phyloP scores from a whole-genome alignment of 2,888 invertebrate species.

The Tenthredo notha region DNA sequence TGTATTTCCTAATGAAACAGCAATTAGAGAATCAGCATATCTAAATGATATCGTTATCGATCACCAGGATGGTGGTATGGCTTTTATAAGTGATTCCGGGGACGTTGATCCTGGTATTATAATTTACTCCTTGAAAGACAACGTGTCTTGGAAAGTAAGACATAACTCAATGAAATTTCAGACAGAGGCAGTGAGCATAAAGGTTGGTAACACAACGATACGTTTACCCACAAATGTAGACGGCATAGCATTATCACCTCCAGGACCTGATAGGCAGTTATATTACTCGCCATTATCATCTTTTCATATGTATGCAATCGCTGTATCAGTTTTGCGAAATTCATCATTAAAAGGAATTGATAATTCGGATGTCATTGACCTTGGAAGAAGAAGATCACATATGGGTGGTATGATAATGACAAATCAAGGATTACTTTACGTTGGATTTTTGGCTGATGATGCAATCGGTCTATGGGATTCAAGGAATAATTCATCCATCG shows the following conservation, averaged over 20 bases:
- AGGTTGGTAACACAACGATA: conserved; percentile 82
- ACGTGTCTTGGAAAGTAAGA: conserved; percentile 86
- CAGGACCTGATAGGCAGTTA: conserved; percentile 74
- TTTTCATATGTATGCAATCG: conserved; percentile 84
- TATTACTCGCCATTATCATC: conserved; percentile 87
- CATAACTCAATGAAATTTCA: conserved; percentile 85
- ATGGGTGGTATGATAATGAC: conserved; percentile 90
- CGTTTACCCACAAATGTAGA: conserved; percentile 84
- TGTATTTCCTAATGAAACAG: conserved; percentile 83
- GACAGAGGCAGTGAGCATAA: conserved; percentile 81
- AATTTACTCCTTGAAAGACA: conserved; percentile 84
- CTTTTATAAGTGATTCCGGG: conserved; percentile 87
- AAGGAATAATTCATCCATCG: conserved; percentile 79
- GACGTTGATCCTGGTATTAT: conserved; percentile 86
- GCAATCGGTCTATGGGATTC: conserved; percentile 87
- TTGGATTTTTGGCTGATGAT: conserved; percentile 85
- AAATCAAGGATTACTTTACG: conserved; percentile 85
- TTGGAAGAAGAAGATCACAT: conserved; percentile 84
- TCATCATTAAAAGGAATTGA: conserved; percentile 77
- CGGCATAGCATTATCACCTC: conserved; percentile 86
- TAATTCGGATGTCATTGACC: conserved; percentile 80
- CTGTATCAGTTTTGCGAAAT: conserved; percentile 82
- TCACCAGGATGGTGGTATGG: conserved; percentile 84
- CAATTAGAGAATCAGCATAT: conserved; percentile 81
- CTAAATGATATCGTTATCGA: conserved; percentile 88